These are phyloP conservation scores for Halyomorpha halys DNA, from an alignment of 1,140 invertebrate genomes.

Conservation along the genomic window DNA sequence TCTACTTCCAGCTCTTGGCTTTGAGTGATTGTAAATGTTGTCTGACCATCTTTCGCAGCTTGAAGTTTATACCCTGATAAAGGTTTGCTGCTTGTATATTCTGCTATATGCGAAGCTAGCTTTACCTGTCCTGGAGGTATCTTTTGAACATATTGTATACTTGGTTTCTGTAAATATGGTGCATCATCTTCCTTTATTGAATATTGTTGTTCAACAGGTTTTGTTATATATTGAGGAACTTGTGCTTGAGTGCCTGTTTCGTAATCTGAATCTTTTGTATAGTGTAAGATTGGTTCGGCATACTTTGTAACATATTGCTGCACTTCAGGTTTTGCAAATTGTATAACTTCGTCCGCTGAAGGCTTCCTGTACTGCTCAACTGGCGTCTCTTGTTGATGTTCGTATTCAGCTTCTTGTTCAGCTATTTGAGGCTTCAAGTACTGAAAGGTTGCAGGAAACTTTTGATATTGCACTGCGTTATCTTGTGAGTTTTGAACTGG, in stretches of 20 bases:
- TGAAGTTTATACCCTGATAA: background rate
- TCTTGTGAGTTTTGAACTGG: background rate
- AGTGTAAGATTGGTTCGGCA: background rate
- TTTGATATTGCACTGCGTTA: background rate
- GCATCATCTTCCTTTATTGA: background rate
- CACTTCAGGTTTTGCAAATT: conserved; percentile 11
- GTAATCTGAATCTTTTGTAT: background rate
- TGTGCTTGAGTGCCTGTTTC: background rate
- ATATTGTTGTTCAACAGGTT: background rate
- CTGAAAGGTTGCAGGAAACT: background rate
- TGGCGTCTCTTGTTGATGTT: conserved; percentile 1
- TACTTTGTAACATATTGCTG: conserved; percentile 9
- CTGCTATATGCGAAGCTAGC: background rate
- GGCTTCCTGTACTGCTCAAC: background rate
- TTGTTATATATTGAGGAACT: background rate
- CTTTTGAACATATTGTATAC: conserved; percentile 2
- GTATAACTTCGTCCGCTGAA: conserved; percentile 6
- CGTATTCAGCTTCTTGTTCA: conserved; percentile 4
- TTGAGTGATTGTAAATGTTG: conserved; percentile 25
- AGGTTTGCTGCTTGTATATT: background rate
- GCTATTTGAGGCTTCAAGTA: background rate
- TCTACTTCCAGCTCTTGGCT: conserved; percentile 28
- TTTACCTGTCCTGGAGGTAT: background rate
- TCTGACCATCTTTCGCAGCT: background rate
- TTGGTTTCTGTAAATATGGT: background rate